phyloP scores from a whole-genome alignment of 2,113 vertebrate species.

The Sphyrna mokarran region DNA sequence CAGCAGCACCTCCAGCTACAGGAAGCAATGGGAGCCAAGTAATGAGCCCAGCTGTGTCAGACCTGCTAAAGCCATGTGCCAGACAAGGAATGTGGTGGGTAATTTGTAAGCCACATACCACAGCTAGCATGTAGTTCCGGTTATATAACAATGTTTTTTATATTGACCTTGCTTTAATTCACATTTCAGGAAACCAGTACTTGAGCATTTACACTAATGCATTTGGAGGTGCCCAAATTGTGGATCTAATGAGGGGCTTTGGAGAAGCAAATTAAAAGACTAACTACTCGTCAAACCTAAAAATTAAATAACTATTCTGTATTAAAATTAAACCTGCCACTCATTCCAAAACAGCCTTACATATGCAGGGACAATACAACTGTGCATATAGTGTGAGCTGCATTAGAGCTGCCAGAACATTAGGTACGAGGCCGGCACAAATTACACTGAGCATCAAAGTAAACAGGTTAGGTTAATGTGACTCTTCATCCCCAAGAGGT shows the following conservation, averaged over 20 bases:
- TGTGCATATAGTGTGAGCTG: background rate
- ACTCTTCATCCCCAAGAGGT: background rate
- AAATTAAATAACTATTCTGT: background rate
- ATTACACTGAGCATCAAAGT: background rate
- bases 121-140: background rate
- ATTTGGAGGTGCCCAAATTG: background rate
- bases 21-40: background rate
- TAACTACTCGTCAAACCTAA: background rate
- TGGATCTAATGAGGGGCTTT: background rate
- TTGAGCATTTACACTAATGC: background rate
- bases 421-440: background rate
- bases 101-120: conserved; percentile 19
- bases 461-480: background rate
- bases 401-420: background rate
- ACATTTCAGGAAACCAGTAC: background rate
- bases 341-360: background rate
- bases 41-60: background rate
- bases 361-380: background rate
- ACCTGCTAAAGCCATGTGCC: conserved; percentile 6
- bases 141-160: background rate
- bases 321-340: background rate
- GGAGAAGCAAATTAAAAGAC: background rate
- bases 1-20: background rate
- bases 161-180: background rate
- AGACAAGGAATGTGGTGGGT: background rate